These are phyloP conservation scores for Acridotheres tristis DNA, from an alignment of 2,797 vertebrate genomes.

Conservation along the genomic window DNA sequence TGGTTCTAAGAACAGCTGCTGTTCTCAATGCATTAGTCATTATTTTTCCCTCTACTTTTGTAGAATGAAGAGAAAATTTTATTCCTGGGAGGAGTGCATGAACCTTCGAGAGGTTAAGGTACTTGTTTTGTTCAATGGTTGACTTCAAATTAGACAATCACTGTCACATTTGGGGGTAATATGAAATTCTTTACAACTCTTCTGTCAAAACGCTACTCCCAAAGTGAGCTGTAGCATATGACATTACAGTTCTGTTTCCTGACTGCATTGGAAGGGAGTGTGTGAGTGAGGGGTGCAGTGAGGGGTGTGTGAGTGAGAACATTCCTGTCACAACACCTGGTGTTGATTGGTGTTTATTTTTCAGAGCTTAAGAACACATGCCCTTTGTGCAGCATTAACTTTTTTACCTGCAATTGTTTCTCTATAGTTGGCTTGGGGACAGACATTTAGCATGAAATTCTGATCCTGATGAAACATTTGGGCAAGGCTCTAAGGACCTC, in stretches of 20 bases:
- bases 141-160: background rate
- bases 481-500: background rate
- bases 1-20: background rate
- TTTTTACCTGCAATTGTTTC: background rate
- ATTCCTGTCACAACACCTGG: background rate
- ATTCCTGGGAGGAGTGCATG: slow-evolving; percentile 98
- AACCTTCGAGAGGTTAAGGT: slow-evolving; percentile 97
- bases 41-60: slow-evolving; percentile 22
- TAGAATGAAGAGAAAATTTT: slow-evolving; percentile 98
- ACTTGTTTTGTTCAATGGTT: slow-evolving; percentile 24
- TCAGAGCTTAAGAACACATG: background rate
- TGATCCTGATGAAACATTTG: background rate
- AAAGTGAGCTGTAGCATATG: background rate
- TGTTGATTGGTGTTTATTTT: background rate
- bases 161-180: background rate
- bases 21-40: background rate
- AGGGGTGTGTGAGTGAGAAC: background rate
- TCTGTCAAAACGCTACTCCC: background rate
- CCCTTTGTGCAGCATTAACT: background rate
- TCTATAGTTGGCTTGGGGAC: background rate
- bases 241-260: background rate
- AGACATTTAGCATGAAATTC: background rate
- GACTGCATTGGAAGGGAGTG: background rate
- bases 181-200: background rate
- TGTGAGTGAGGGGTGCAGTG: no score